phyloP scores from a whole-genome alignment of 2,113 vertebrate genomes.

The Sinocyclocheilus anophthalmus region DNA sequence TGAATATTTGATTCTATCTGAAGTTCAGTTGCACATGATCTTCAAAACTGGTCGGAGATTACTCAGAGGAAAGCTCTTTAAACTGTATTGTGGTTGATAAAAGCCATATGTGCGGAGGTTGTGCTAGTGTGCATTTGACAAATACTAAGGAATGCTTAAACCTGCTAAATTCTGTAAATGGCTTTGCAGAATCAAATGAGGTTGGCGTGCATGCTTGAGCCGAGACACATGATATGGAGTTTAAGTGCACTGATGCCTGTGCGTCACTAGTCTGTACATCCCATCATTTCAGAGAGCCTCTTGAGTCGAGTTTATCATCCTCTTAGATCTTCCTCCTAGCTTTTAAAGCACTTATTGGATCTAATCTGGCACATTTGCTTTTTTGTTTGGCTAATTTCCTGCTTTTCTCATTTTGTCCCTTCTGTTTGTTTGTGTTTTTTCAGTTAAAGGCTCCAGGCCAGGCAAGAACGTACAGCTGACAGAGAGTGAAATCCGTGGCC shows the following conservation, averaged over 20 bases:
- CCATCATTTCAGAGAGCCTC: background rate
- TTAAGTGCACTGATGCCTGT: background rate
- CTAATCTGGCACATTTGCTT: background rate
- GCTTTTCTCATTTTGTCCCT: background rate
- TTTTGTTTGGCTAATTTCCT: background rate
- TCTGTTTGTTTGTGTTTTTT: background rate
- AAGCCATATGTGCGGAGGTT: background rate
- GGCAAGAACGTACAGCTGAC: constrained; percentile 97
- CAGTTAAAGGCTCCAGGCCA: constrained; percentile 94
- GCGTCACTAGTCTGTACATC: background rate
- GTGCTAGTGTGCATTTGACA: background rate
- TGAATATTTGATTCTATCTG: constrained; percentile 15
- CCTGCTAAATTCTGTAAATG: constrained; percentile 43
- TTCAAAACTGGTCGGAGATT: background rate
- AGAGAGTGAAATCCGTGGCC: constrained; percentile 94
- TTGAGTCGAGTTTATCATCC: background rate
- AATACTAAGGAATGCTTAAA: background rate
- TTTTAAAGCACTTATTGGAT: background rate
- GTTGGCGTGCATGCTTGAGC: background rate
- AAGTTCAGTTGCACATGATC: constrained; percentile 15
- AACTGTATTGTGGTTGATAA: background rate
- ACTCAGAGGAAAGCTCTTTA: background rate
- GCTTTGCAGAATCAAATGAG: background rate
- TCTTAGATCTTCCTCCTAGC: background rate
- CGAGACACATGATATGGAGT: background rate